Conservation (phyloP, 2,113 vertebrate genomes). For the Panurus biarmicus region DNA sequence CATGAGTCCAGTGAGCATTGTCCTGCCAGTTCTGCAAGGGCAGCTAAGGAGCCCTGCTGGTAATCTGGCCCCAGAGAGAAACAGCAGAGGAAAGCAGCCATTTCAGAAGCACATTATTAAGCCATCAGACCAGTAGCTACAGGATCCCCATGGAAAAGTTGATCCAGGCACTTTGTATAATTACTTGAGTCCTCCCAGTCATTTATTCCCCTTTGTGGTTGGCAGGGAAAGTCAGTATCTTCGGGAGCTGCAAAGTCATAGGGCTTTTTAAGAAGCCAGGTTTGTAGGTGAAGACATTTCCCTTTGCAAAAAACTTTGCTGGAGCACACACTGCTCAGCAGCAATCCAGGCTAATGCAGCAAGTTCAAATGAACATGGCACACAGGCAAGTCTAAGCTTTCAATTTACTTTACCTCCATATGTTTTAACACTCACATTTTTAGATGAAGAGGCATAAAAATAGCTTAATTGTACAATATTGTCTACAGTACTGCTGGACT, state of each 20-base stretch:
- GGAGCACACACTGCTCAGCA: conserved; percentile 9
- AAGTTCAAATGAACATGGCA: conserved; percentile 44
- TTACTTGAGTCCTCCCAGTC: conserved; percentile 32
- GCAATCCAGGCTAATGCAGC: conserved; percentile 2
- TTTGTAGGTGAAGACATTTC: conserved; percentile 63
- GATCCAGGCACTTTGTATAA: conserved; percentile 42
- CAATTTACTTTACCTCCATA: conserved; percentile 50
- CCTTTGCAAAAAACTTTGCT: conserved; percentile 42
- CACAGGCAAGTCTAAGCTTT: neutral
- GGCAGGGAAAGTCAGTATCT: conserved; percentile 21
- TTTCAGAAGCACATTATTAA: conserved; percentile 47
- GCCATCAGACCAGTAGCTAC: conserved; percentile 51
- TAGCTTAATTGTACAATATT: conserved; percentile 28
- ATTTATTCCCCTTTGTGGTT: conserved; percentile 50
- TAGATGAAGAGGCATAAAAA: conserved; percentile 59
- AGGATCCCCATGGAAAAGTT: conserved; percentile 20
- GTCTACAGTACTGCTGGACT: conserved; percentile 37
- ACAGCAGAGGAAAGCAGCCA: conserved; percentile 50
- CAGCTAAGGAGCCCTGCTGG: conserved; percentile 41
- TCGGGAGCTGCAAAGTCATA: conserved; percentile 21
- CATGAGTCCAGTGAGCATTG: neutral
- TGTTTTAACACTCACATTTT: conserved; percentile 48
- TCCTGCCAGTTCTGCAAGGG: conserved; percentile 49
- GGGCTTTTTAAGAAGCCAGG: conserved; percentile 38
- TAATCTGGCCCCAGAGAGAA: conserved; percentile 47